Conservation (phyloP, 2,797 vertebrate species). For the Carapus acus region DNA sequence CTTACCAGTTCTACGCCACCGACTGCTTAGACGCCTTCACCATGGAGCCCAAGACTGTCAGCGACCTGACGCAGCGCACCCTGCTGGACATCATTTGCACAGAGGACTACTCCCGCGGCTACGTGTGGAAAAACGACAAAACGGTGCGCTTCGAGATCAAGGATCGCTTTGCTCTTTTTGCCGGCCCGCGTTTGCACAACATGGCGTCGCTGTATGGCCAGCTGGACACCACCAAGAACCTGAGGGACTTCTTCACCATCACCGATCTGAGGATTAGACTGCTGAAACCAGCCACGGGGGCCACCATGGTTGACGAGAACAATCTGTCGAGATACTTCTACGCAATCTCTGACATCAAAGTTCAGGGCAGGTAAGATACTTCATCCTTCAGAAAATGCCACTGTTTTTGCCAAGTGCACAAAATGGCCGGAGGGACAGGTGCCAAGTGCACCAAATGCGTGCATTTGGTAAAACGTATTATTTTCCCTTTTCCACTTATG, state of each 20-base stretch:
- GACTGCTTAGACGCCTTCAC: constrained; percentile 96
- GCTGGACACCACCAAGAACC: constrained; percentile 96
- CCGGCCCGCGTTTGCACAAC: constrained; percentile 91
- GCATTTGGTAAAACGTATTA: too few species aligned
- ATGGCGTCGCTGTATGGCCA: constrained; percentile 98
- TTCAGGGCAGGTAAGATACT: constrained; percentile 90
- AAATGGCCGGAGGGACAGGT: too few species aligned
- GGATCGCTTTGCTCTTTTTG: constrained; percentile 95
- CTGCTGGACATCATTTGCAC: constrained; percentile 98
- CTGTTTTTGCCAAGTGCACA: too few species aligned
- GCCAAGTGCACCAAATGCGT: too few species aligned
- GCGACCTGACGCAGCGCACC: constrained; percentile 87
- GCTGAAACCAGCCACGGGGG: constrained; percentile 66
- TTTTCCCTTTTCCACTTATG: too few species aligned
- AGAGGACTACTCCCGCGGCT: constrained; percentile 94
- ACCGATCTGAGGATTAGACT: constrained; percentile 89
- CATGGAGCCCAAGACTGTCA: constrained; percentile 93
- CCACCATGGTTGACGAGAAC: constrained; percentile 92
- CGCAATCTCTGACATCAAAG: constrained; percentile 96
- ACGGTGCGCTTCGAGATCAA: constrained; percentile 97
- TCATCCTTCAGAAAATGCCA: too few species aligned
- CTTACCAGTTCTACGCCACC: constrained; percentile 96
- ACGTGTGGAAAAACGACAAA: constrained; percentile 93
- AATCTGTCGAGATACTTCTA: constrained; percentile 97
- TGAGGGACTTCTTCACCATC: constrained; percentile 98